Conservation (phyloP, 2,888 invertebrate genomes). For the Calameuta idolon region DNA sequence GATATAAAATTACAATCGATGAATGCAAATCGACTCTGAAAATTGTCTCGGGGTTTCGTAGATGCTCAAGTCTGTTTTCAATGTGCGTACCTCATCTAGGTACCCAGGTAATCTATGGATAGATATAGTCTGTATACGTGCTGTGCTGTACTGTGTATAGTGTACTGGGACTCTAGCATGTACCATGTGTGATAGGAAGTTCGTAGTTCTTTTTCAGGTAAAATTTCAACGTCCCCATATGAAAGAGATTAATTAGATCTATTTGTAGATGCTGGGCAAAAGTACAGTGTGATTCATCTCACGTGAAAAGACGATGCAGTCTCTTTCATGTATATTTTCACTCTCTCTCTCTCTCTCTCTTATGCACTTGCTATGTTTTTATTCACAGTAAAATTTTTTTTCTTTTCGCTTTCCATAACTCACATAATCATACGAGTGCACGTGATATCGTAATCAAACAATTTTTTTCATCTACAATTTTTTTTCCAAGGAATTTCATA, state of each 20-base stretch:
- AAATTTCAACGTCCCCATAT: constrained; percentile 19
- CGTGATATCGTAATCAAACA: not conserved
- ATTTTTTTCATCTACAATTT: not conserved
- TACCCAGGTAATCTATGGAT: too few relatives aligned
- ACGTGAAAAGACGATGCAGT: constrained; percentile 16
- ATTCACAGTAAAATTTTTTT: not conserved
- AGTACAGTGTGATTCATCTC: constrained; percentile 16
- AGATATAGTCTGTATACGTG: too few relatives aligned
- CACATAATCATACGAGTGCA: not conserved
- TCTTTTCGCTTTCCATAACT: constrained; percentile 10
- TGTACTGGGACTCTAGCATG: too few relatives aligned
- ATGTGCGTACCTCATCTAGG: too few relatives aligned
- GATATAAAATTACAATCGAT: not conserved
- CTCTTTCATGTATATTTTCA: constrained; percentile 14
- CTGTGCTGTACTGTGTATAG: too few relatives aligned
- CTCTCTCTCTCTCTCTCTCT: constrained; percentile 18
- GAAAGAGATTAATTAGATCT: constrained; percentile 52
- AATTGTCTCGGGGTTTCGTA: not conserved
- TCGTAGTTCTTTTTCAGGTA: not conserved
- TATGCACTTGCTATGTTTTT: constrained; percentile 11
- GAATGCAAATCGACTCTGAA: not conserved
- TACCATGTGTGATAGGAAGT: not conserved
- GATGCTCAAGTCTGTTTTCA: not conserved
- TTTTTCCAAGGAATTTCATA: not conserved
- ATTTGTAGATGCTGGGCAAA: constrained; percentile 47